A percentile compares a stretch with the other conserved stretches of the same genome.
Conservation (phyloP, 1,140 invertebrate genomes). For the Dendrolimus punctatus region DNA sequence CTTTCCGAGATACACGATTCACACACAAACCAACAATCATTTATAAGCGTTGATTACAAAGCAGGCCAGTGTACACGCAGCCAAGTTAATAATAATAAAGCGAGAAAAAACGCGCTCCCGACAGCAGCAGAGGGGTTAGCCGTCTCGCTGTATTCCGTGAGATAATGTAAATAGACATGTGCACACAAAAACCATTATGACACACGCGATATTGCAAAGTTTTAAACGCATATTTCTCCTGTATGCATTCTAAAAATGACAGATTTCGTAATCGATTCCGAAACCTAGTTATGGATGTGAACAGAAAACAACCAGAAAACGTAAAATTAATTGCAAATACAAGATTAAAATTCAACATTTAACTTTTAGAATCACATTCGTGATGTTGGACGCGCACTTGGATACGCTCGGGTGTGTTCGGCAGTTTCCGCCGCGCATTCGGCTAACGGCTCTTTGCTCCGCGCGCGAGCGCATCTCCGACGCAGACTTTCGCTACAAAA, state of each 20-base stretch:
- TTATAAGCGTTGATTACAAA: not conserved
- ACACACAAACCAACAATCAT: too few relatives aligned
- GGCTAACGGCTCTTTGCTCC: slow-evolving; percentile 53
- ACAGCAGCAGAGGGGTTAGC: slow-evolving; percentile 47
- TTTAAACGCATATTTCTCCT: slow-evolving; percentile 8
- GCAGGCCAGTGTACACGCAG: slow-evolving; percentile 1
- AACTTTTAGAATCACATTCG: slow-evolving; percentile 17
- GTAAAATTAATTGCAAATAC: not conserved
- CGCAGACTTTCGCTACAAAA: slow-evolving; percentile 60
- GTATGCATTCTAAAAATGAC: not conserved
- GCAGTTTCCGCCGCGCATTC: slow-evolving; percentile 36
- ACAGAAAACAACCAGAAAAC: not conserved
- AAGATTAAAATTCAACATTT: slow-evolving; percentile 1
- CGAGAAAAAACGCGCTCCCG: slow-evolving; percentile 47
- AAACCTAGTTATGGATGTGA: not conserved
- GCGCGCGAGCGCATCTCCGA: slow-evolving; percentile 40
- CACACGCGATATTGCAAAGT: slow-evolving; percentile 7
- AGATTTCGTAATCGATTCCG: slow-evolving; percentile 1
- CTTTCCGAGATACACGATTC: too few relatives aligned
- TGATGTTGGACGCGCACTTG: slow-evolving; percentile 25
- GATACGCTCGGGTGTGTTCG: slow-evolving; percentile 35
- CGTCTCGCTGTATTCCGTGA: slow-evolving; percentile 25
- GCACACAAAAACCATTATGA: slow-evolving; percentile 29
- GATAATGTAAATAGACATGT: slow-evolving; percentile 50
- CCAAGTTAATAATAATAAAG: slow-evolving; percentile 56